Evolutionary conservation across 2,888 invertebrate genomes (phyloP), one percentile per base, ranked within the genome.

Genomic region (Oscheius onirici): DNA sequence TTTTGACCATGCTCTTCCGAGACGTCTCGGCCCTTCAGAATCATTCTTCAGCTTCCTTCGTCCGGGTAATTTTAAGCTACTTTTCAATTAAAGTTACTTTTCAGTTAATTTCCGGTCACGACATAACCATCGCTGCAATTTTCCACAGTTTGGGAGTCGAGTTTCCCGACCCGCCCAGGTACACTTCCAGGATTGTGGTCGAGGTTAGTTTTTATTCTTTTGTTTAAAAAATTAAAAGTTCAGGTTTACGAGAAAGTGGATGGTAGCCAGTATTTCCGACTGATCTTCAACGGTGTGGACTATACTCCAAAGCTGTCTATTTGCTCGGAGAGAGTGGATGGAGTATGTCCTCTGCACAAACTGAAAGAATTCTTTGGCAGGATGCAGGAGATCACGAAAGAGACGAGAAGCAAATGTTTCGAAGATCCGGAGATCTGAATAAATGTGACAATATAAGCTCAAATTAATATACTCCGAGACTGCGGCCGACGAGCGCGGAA

Each of bases 131-230:
- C 28, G 79, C 72, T 22, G 79, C 81, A n/a, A 54, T 79, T n/a
- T 60, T 77, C 2, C 76, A 78, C 44, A 73, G 69, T 51, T 73
- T 81, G 10, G 73, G 79, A 17, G 54, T 81, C 46, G 74, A 73
- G 10, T 76, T 74, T 40, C 63, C 72, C 20, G 55, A 88, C 85
- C 71, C 89, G 75, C 92, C 95, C 54, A 92, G 93, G 26, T 97
- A 95, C 88, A 95, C 94, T 0, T 92, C 95, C 0, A 90, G 96
- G 66, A 90, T 96, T 81, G 91, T 94, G 1, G 92, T 96, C 80
- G 96, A 97, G 89, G 92, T 95, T 0, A 10, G 15, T n/a, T n/a
- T n/a, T n/a, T n/a, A 26, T 55, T n/a, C 46, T 20, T 11, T 51
- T 2, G 11, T 15, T 20, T 2, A 22, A 0, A 2, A 51, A 17